phyloP scores from a whole-genome alignment of 2,113 vertebrate species.

The Zootoca vivipara region DNA sequence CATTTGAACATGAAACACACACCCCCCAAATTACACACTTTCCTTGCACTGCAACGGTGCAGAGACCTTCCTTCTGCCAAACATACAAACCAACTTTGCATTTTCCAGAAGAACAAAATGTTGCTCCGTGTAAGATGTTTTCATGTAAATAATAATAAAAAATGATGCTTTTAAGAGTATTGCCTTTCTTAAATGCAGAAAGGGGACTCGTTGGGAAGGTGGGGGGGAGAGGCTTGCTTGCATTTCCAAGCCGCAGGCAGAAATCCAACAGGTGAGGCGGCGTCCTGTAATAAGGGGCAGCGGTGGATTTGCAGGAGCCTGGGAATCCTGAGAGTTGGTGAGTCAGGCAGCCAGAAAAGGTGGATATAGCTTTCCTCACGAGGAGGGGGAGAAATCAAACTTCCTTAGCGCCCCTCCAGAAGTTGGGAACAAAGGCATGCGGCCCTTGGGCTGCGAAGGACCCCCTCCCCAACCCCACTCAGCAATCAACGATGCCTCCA shows the following conservation, averaged over 20 bases:
- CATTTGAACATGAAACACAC: background rate
- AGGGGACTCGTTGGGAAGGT: too few relatives aligned
- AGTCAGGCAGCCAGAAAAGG: too few relatives aligned
- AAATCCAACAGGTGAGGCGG: background rate
- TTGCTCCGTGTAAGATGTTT: background rate
- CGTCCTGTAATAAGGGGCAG: background rate
- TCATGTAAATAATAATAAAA: slow-evolving; percentile 10
- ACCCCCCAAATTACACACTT: background rate
- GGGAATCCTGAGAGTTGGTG: too few relatives aligned
- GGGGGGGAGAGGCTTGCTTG: too few relatives aligned
- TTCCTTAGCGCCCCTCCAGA: too few relatives aligned
- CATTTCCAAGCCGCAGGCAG: background rate
- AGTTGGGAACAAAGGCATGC: too few relatives aligned
- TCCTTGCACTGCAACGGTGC: background rate
- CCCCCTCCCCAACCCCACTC: too few relatives aligned
- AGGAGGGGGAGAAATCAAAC: too few relatives aligned
- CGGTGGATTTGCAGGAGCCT: too few relatives aligned
- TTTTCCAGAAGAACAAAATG: background rate
- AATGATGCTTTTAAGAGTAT: background rate
- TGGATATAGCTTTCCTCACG: too few relatives aligned
- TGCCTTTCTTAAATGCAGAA: background rate
- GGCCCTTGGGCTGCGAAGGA: too few relatives aligned
- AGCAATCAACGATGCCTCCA: too few relatives aligned
- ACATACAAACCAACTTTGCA: background rate
- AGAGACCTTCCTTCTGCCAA: background rate